Conservation (phyloP, 2,797 vertebrate genomes). For the Pterois miles region DNA sequence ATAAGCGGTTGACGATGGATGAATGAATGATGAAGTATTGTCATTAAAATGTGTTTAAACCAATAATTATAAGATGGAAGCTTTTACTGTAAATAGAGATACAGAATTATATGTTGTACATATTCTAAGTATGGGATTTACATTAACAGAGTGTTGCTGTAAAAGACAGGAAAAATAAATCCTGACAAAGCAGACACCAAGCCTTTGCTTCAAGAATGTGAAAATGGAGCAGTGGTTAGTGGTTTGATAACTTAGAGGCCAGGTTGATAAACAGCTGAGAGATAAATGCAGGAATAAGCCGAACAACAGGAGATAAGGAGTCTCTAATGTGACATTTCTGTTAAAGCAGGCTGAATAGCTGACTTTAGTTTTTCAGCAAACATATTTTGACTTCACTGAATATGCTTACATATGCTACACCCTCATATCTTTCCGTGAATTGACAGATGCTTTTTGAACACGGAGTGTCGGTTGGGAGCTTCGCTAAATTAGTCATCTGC, state of each 20-base stretch:
- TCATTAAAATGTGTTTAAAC: background rate
- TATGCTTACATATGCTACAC: slow-evolving; percentile 39
- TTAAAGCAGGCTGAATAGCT: slow-evolving; percentile 2
- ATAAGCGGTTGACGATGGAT: too few relatives aligned
- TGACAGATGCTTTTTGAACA: slow-evolving; percentile 56
- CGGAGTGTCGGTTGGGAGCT: slow-evolving; percentile 28
- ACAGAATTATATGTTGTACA: background rate
- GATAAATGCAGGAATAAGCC: slow-evolving; percentile 19
- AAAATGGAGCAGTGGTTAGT: background rate
- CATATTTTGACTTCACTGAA: slow-evolving; percentile 25
- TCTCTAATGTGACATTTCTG: slow-evolving; percentile 7
- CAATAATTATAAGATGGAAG: background rate
- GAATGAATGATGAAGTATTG: too few relatives aligned
- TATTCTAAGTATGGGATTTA: background rate
- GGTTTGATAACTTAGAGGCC: background rate
- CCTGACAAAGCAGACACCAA: background rate
- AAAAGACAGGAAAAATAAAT: background rate
- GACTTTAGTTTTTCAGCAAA: slow-evolving; percentile 29
- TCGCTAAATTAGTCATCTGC: slow-evolving; percentile 58
- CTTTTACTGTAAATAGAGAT: background rate
- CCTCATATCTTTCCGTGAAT: slow-evolving; percentile 30
- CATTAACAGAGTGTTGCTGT: background rate
- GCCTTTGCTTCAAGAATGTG: background rate
- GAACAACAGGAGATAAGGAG: slow-evolving; percentile 6
- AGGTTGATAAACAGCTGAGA: background rate